These are phyloP conservation scores for Clistopyga incitator DNA, from an alignment of 2,888 invertebrate genomes.

Conservation along the genomic window DNA sequence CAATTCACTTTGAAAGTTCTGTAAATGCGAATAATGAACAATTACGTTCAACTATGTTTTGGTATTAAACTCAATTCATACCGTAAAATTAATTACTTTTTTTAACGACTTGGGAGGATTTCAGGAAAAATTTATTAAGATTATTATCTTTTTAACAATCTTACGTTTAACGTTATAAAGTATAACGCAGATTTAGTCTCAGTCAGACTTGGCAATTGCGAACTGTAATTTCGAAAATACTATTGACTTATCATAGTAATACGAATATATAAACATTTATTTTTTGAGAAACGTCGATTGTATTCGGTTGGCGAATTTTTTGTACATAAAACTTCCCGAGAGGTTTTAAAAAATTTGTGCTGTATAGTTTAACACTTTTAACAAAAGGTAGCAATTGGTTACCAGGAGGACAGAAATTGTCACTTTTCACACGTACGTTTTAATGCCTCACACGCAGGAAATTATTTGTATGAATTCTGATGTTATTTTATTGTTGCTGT, in stretches of 20 bases:
- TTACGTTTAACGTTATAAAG: no score
- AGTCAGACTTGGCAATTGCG: background rate
- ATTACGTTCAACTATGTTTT: background rate
- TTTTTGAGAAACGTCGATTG: background rate
- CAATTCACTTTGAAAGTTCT: no score
- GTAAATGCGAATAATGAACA: background rate
- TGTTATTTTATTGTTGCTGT: slow-evolving; percentile 49
- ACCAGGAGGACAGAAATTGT: background rate
- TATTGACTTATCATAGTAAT: no score
- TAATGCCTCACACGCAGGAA: background rate
- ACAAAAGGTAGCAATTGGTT: background rate
- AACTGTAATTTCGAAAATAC: background rate
- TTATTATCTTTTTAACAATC: no score
- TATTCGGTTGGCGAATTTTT: background rate
- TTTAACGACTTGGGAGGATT: background rate
- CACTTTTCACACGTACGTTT: background rate
- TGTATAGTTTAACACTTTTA: background rate
- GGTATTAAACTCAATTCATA: background rate
- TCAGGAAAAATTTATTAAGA: no score
- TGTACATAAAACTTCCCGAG: background rate
- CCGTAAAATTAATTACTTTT: background rate
- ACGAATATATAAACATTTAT: no score
- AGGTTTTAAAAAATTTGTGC: background rate
- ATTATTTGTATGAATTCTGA: background rate
- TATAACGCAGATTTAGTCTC: no score